Percentiles rank a stretch among this genome's conserved stretches.
These are phyloP conservation scores for Microctonus brassicae DNA, from an alignment of 2,888 invertebrate genomes.

Conservation along the genomic window DNA sequence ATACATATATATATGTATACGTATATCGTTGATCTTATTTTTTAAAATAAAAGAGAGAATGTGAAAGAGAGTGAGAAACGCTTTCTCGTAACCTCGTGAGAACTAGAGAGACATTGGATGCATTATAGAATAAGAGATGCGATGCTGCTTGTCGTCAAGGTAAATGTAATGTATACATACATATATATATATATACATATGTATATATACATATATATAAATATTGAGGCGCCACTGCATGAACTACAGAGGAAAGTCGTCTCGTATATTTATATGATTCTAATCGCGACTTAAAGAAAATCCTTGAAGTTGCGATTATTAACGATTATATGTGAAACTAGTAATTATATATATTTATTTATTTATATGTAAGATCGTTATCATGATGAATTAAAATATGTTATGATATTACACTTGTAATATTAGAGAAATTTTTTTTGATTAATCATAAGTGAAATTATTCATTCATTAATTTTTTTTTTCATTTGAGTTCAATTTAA, in stretches of 20 bases:
- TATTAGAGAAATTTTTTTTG: background rate
- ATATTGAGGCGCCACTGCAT: constrained; percentile 31
- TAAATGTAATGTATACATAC: constrained; percentile 9
- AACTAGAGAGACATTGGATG: constrained; percentile 49
- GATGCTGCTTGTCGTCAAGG: constrained; percentile 19
- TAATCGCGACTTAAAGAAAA: constrained; percentile 25
- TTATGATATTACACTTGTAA: too few relatives aligned
- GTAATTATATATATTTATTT: constrained; percentile 21
- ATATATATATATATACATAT: background rate
- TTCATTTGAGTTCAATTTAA: background rate
- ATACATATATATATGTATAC: constrained; percentile 10
- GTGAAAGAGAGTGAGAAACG: constrained; percentile 41
- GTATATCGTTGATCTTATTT: background rate
- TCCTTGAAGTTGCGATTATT: constrained; percentile 24
- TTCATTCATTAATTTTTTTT: too few relatives aligned
- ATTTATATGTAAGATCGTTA: constrained; percentile 7
- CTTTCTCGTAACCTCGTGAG: constrained; percentile 68
- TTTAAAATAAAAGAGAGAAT: background rate
- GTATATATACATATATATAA: background rate
- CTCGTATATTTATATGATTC: constrained; percentile 21
- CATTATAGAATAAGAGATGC: constrained; percentile 10
- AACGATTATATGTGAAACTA: constrained; percentile 23
- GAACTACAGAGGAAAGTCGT: constrained; percentile 18
- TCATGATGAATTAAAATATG: constrained; percentile 16
- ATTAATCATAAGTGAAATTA: background rate